Conservation (phyloP, 2,113 vertebrate species). For the Cettia cetti region DNA sequence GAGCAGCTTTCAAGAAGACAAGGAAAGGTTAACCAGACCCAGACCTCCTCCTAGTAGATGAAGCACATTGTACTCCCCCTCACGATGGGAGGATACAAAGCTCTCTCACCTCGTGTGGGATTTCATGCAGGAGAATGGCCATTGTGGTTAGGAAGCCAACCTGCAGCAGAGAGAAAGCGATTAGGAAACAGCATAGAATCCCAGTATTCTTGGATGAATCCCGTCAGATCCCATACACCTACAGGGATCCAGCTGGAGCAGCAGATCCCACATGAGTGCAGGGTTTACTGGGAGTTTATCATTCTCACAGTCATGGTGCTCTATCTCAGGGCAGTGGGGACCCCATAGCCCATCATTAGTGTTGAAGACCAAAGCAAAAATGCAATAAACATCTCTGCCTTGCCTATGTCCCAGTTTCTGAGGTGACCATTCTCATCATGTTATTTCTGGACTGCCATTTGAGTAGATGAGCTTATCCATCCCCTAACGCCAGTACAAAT, state of each 20-base stretch:
- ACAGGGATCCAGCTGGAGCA: not conserved
- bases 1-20: not conserved
- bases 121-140: slow-evolving; percentile 96
- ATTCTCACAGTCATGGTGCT: not conserved
- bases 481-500: not conserved
- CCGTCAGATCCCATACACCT: not conserved
- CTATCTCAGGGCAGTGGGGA: not conserved
- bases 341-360: not conserved
- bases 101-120: slow-evolving; percentile 92
- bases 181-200: not conserved
- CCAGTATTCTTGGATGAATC: not conserved
- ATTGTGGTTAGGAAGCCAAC: slow-evolving; percentile 93
- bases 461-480: not conserved
- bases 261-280: not conserved
- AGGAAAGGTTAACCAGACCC: not conserved
- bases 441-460: not conserved
- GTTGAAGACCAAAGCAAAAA: not conserved
- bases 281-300: not conserved
- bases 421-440: not conserved
- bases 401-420: not conserved
- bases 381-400: not conserved
- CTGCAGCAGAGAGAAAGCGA: slow-evolving; percentile 63
- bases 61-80: not conserved
- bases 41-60: not conserved
- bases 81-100: not conserved